Conservation (phyloP, 2,113 vertebrate species). For the Albula goreensis region DNA sequence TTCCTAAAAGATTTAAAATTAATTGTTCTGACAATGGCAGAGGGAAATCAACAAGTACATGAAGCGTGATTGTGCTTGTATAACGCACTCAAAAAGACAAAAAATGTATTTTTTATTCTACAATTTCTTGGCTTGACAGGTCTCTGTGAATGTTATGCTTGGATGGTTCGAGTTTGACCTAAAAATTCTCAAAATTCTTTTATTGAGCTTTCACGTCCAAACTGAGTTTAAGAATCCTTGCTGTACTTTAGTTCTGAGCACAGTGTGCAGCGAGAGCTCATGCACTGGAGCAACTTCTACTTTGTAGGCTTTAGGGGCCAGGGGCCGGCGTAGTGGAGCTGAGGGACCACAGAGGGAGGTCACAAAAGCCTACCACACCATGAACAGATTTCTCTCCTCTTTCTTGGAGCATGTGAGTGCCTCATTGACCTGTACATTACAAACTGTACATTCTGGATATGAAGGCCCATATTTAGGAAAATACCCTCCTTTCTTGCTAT, state of each 20-base stretch:
- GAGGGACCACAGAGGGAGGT: constrained; percentile 31
- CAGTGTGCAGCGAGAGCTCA: neutral
- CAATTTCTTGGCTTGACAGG: too few relatives aligned
- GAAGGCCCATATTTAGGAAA: neutral
- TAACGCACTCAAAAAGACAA: too few relatives aligned
- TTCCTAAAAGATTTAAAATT: too few relatives aligned
- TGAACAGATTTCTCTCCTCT: constrained; percentile 49
- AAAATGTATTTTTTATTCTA: too few relatives aligned
- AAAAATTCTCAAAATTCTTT: too few relatives aligned
- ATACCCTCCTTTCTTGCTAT: neutral
- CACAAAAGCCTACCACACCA: constrained; percentile 42
- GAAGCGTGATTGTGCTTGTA: too few relatives aligned
- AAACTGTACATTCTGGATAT: neutral
- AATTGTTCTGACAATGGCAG: too few relatives aligned
- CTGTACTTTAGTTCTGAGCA: neutral
- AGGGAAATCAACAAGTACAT: too few relatives aligned
- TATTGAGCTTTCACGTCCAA: neutral
- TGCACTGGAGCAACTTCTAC: neutral
- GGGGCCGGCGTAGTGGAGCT: neutral
- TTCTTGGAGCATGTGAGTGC: constrained; percentile 53
- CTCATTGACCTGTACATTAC: neutral
- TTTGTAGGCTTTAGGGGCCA: neutral
- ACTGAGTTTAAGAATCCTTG: neutral
- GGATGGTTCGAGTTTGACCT: too few relatives aligned
- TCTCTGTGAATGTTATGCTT: too few relatives aligned